Evolutionary conservation across 1,140 invertebrate genomes (phyloP).

Genomic region (Dermatophagoides farinae): DNA sequence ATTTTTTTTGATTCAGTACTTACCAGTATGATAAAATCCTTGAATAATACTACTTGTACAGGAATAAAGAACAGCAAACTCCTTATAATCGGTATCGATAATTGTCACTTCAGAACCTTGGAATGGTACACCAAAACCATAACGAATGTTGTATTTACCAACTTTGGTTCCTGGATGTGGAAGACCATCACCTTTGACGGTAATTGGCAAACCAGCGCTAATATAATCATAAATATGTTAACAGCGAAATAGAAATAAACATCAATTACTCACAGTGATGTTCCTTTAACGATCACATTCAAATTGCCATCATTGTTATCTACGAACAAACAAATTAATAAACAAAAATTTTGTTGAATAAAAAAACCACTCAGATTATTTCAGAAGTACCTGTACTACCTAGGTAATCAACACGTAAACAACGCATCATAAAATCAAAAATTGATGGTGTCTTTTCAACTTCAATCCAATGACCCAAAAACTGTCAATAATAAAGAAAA

Average conservation of each 20-base stretch:
- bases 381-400: neutral
- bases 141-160: slow-evolving; percentile 15
- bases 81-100: slow-evolving; percentile 17
- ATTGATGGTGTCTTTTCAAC: slow-evolving; percentile 16
- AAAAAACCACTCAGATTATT: neutral
- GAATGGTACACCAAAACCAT: slow-evolving; percentile 16
- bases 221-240: neutral
- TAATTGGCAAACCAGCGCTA: slow-evolving; percentile 15
- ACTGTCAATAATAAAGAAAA: slow-evolving; percentile 4
- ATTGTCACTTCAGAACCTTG: slow-evolving; percentile 14
- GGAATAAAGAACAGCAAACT: slow-evolving; percentile 16
- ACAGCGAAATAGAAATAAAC: neutral
- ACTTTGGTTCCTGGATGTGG: slow-evolving; percentile 11
- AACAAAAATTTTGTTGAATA: neutral
- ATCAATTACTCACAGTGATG: slow-evolving; percentile 13
- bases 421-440: slow-evolving; percentile 17
- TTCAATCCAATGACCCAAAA: slow-evolving; percentile 17
- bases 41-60: slow-evolving; percentile 16
- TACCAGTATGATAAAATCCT: slow-evolving; percentile 16
- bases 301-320: slow-evolving; percentile 16
- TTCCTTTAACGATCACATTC: slow-evolving; percentile 13
- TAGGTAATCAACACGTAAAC: slow-evolving; percentile 14
- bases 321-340: neutral
- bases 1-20: neutral
- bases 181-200: slow-evolving; percentile 16